Base-by-base conservation (phyloP, 2,113 vertebrate species). In the Melospiza melodia region DNA sequence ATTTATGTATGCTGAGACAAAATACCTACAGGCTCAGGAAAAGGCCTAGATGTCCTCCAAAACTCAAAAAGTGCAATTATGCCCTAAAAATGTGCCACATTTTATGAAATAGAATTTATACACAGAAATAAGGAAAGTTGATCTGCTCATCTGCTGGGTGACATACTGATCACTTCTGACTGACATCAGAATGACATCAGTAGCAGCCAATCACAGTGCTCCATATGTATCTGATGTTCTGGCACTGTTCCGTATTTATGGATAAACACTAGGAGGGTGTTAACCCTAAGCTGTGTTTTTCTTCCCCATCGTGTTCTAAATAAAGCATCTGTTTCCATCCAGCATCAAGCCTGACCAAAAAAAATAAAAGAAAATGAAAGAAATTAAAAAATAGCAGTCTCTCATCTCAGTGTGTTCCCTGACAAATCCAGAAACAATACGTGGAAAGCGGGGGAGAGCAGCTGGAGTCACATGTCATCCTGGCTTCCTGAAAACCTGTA, bases 171-270 rank as follows among this genome's bases (percentile, higher is more conserved):
- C 41, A 31, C 41, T 76, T 54, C 30, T 43, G 87, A 92, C 90
- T 97, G 97, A 97, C 96, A 93, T 75, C 91, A 87, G 94, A 4
- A 97, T 97, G 97, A 97, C 95, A 95, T 95, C 97, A 98, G 77
- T 81, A 91, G 71, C 81, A 97, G 94, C 97, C 97, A 97, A 96
- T 98, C 94, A 91, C 88, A 90, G 75, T 20, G 81, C 54, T 94
- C 63, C n/a, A 30, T 87, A 76, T 30, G 74, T 77, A 94, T 95
- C 96, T 95, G 97, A 62, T 96, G 95, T 94, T 97, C 95, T 93
- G 94, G 87, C 93, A 96, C 89, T 93, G 94, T 94, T 96, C 96
- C 81, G 59, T 97, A 97, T 98, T 97, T 97, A 97, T 71, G 89
- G 94, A 93, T 97, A 97, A 98, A 97, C 93, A 97, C 94, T 83